Evolutionary conservation across 2,888 invertebrate species (phyloP).

Genomic region (Fragum sueziense): DNA sequence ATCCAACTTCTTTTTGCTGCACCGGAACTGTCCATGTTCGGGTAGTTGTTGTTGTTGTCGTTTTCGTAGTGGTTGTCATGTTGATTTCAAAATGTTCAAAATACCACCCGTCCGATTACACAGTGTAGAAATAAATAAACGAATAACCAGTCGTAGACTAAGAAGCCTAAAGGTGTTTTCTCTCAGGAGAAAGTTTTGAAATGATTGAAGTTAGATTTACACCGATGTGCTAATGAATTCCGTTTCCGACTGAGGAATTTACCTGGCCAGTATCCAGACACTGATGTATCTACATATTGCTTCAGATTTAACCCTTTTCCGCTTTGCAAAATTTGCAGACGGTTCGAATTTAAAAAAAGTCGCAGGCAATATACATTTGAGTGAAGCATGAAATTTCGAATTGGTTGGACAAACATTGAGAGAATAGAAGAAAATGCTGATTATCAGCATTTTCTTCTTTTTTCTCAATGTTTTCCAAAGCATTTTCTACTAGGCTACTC

Average conservation of each 20-base stretch:
- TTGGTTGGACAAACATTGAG: no score
- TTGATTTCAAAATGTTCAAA: background rate
- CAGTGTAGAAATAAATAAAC: no score
- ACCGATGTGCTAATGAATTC: background rate
- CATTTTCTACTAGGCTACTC: no score
- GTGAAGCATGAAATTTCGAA: no score
- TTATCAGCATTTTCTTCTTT: no score
- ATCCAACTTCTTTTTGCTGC: background rate
- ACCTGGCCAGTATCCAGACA: background rate
- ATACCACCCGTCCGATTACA: no score
- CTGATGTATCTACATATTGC: background rate
- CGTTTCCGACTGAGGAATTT: background rate
- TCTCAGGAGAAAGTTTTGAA: background rate
- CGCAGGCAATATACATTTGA: no score
- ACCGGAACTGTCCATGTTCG: slow-evolving; percentile 11
- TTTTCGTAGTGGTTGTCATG: slow-evolving; percentile 6
- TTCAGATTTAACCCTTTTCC: slow-evolving; percentile 11
- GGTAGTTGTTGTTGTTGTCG: slow-evolving; percentile 5
- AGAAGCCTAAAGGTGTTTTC: background rate
- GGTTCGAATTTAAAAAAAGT: no score
- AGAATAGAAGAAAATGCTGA: no score
- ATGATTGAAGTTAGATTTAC: background rate
- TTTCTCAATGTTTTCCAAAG: no score
- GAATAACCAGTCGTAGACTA: no score
- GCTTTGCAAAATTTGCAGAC: no score